Evolutionary conservation across 2,797 vertebrate species (phyloP).

Genomic region (Crax fasciolata): DNA sequence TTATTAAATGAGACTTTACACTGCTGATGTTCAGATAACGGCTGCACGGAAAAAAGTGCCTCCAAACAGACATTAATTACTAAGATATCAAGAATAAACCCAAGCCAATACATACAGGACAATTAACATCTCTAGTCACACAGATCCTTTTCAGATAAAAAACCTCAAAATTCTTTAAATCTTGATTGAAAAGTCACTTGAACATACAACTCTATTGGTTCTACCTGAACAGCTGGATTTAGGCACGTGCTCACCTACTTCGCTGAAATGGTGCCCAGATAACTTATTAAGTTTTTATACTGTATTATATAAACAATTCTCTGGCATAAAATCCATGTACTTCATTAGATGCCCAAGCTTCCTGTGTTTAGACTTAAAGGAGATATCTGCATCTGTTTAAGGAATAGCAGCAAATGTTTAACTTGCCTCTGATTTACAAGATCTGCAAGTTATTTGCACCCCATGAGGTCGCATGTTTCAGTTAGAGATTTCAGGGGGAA

Average conservation of each 20-base stretch:
- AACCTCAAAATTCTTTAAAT: neutral
- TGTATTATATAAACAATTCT: neutral
- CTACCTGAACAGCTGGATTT: neutral
- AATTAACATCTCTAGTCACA: neutral
- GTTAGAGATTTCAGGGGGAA: neutral
- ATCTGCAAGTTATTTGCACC: neutral
- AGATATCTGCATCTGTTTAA: neutral
- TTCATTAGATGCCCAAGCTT: neutral
- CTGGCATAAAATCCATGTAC: neutral
- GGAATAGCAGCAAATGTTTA: neutral
- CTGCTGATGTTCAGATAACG: neutral
- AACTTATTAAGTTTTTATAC: neutral
- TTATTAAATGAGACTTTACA: constrained; percentile 11
- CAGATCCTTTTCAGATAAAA: neutral
- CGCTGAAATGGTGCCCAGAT: neutral
- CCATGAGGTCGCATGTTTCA: neutral
- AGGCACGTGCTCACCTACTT: neutral
- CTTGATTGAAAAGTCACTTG: neutral
- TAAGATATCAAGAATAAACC: neutral
- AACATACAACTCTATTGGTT: neutral
- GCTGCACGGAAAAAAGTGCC: neutral
- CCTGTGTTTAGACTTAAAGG: neutral
- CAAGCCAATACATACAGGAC: neutral
- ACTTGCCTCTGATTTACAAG: neutral
- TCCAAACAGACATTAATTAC: neutral